Evolutionary conservation across 1,140 invertebrate species (phyloP).

Genomic region (Hermetia illucens): DNA sequence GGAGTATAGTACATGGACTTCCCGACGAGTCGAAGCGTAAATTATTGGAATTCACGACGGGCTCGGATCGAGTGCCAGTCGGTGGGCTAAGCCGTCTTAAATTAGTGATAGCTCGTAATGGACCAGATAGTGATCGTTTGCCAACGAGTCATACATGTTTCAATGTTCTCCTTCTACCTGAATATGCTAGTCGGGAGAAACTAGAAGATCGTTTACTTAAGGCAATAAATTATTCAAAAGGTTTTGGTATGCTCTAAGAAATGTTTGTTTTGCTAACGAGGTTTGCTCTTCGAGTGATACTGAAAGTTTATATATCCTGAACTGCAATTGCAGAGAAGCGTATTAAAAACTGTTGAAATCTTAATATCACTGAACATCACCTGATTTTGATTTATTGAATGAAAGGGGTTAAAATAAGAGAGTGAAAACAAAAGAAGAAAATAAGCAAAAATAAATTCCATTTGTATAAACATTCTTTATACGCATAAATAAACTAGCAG

Average conservation of each 20-base stretch:
- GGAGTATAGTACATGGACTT: conserved; percentile 85
- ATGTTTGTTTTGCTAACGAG: no score
- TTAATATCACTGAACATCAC: no score
- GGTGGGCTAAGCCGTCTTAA: conserved; percentile 81
- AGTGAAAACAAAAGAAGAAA: no score
- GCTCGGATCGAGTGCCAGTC: conserved; percentile 88
- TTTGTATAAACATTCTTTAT: no score
- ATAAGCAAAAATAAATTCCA: no score
- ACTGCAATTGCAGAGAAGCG: no score
- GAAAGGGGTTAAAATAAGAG: no score
- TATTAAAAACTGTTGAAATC: no score
- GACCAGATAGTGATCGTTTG: conserved; percentile 62
- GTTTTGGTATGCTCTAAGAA: conserved; percentile 67
- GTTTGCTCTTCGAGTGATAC: no score
- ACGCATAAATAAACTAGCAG: no score
- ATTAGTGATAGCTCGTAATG: conserved; percentile 64
- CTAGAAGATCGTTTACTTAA: conserved; percentile 74
- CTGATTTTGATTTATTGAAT: no score
- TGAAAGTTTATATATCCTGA: no score
- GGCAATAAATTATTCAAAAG: conserved; percentile 80
- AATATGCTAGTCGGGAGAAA: conserved; percentile 72
- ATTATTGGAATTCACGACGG: conserved; percentile 85
- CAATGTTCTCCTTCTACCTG: conserved; percentile 84
- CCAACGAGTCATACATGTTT: conserved; percentile 91
- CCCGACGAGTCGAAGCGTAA: conserved; percentile 73